phyloP scores from a whole-genome alignment of 2,797 vertebrate species.

The Clarias fuscus region DNA sequence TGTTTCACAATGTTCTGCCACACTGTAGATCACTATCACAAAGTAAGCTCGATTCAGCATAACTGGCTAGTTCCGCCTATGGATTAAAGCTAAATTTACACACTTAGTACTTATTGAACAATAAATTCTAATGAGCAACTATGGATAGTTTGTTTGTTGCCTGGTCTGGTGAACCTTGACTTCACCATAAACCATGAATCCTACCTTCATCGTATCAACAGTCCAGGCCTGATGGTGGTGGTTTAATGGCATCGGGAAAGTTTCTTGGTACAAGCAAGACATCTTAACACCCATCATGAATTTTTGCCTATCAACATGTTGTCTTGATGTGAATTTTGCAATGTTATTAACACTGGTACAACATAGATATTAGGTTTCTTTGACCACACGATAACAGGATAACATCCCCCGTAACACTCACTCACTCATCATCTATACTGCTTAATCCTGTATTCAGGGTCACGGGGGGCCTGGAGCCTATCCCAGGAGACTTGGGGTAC shows the following conservation, averaged over 20 bases:
- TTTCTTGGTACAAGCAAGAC: neutral
- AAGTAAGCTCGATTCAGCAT: neutral
- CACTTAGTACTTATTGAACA: neutral
- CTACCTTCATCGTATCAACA: too few species aligned
- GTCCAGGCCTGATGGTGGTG: neutral
- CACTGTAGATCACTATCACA: neutral
- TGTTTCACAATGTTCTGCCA: neutral
- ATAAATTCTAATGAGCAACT: neutral
- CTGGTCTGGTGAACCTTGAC: neutral
- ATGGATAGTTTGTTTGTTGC: neutral
- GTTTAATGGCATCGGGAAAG: neutral
- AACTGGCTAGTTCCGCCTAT: neutral
- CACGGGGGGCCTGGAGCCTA: too few species aligned
- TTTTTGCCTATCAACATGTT: too few species aligned
- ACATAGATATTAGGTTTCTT: too few species aligned
- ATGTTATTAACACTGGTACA: too few species aligned
- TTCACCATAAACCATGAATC: neutral
- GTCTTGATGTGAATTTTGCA: too few species aligned
- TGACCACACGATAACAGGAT: too few species aligned
- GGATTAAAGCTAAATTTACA: neutral
- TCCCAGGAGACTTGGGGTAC: too few species aligned
- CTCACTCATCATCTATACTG: too few species aligned
- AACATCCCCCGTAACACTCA: too few species aligned
- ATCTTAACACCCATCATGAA: neutral
- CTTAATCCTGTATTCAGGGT: too few species aligned